Evolutionary conservation across 2,888 invertebrate species (phyloP), one percentile per base, ranked within the genome.

Genomic region (Lycocerus yunnanus): DNA sequence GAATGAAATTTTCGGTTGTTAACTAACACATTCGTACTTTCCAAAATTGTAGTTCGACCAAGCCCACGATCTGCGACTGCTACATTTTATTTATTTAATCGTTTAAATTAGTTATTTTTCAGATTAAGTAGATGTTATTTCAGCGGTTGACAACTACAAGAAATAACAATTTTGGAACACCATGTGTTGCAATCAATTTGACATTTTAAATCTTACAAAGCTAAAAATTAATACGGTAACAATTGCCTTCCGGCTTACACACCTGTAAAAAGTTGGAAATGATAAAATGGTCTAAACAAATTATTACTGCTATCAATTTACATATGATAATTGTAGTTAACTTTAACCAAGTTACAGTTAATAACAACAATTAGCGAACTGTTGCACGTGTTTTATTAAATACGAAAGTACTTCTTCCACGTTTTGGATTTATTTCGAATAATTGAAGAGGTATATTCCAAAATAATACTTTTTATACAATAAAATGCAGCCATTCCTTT

Each of bases 111-210:
- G 76, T 76, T 76, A 73, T 73, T 63, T 71, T 65, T 68, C 73
- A 72, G 73, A 76, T 76, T 71, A 76, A 73, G 73, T 68, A 69
- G 67, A 75, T 61, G 73, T 68, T 67, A 43, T 66, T 72, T 72
- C 67, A 68, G 69, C 67, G 58, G 66, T 75, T 72, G 73, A 76
- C 73, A 73, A 68, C 71, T 71, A 69, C 76, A 73, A 63, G 67
- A 71, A 76, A 76, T 73, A 73, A 72, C 76, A 76, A 73, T 75
- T 75, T 75, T 60, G 63, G 72, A 69, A 75, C 75, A 72, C 66
- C 72, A 68, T 68, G 66, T 79, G 77, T 75, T 75, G 78, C 74
- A 79, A 79, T 72, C 67, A 71, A 72, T 79, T 75, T 79, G 79
- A 79, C 79, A 77, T 75, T 75, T 74, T 75, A 66, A 61, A 73